Conservation (phyloP, 1,140 invertebrate species). For the Mesaphorura yosii region DNA sequence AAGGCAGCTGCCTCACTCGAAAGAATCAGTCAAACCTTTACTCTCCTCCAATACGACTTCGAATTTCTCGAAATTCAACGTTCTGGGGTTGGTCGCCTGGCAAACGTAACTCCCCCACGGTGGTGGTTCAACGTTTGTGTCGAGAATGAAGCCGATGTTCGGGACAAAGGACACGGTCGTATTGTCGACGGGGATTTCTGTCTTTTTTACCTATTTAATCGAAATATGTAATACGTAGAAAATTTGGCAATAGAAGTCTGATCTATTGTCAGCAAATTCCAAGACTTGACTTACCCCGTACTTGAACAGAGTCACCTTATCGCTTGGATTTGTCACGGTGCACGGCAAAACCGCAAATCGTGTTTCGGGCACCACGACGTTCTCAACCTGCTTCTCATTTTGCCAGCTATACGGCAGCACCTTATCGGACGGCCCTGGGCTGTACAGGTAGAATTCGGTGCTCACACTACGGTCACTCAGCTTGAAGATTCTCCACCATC, state of each 20-base stretch:
- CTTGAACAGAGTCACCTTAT: too few species aligned
- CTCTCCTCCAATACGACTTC: neutral
- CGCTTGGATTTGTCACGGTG: too few species aligned
- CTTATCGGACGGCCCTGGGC: slow-evolving; percentile 1
- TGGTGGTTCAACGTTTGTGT: neutral
- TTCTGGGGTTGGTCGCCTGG: neutral
- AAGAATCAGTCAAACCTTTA: too few species aligned
- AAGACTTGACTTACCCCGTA: too few species aligned
- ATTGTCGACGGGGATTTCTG: neutral
- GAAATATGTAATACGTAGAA: neutral
- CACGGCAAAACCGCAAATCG: neutral
- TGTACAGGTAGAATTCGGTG: slow-evolving; percentile 9
- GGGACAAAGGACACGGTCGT: neutral
- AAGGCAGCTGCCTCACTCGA: too few species aligned
- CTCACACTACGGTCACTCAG: neutral
- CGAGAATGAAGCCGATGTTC: slow-evolving; percentile 4
- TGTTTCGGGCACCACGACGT: slow-evolving; percentile 2
- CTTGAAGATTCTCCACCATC: neutral
- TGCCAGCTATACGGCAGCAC: neutral
- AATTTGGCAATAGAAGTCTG: neutral
- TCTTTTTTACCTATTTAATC: neutral
- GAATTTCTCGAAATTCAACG: neutral
- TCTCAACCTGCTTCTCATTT: neutral
- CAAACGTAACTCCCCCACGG: neutral
- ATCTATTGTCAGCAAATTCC: too few species aligned